phyloP scores from a whole-genome alignment of 2,888 invertebrate genomes.

The Netelia inedita region DNA sequence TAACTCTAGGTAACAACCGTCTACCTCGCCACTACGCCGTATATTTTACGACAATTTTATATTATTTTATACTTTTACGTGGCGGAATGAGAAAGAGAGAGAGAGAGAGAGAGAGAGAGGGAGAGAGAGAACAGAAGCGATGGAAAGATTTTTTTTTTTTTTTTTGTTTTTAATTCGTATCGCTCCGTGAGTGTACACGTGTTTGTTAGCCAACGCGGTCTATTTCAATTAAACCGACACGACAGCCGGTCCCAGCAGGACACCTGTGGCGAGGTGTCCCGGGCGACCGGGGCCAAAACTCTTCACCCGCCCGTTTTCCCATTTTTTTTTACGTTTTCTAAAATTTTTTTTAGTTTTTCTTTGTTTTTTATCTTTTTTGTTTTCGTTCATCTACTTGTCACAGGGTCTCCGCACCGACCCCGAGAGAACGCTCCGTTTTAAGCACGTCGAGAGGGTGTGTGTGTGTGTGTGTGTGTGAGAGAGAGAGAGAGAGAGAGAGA shows the following conservation, averaged over 20 bases:
- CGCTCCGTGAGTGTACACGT: background rate
- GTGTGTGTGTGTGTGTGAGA: background rate
- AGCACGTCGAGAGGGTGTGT: slow-evolving; percentile 27
- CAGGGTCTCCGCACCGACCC: slow-evolving; percentile 30
- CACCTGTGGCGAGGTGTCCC: slow-evolving; percentile 62
- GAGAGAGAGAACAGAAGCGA: background rate
- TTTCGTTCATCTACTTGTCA: slow-evolving; percentile 51
- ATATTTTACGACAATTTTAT: background rate
- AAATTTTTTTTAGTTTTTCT: slow-evolving; percentile 61
- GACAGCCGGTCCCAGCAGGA: slow-evolving; percentile 57
- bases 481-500: too few species aligned
- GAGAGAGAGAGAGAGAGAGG: background rate
- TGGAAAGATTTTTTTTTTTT: background rate
- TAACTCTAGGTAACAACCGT: background rate
- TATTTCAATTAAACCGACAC: slow-evolving; percentile 63
- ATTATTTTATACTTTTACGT: background rate
- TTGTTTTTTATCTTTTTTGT: slow-evolving; percentile 42
- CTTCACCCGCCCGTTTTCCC: slow-evolving; percentile 22
- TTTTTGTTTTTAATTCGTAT: background rate
- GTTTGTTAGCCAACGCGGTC: slow-evolving; percentile 38
- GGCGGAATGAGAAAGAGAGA: background rate
- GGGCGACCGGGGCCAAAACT: slow-evolving; percentile 33
- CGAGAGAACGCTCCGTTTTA: slow-evolving; percentile 63
- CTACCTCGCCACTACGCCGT: background rate
- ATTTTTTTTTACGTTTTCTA: slow-evolving; percentile 74